Base-by-base conservation (phyloP, 2,113 vertebrate species). In the Pachypanchax playfairii region DNA sequence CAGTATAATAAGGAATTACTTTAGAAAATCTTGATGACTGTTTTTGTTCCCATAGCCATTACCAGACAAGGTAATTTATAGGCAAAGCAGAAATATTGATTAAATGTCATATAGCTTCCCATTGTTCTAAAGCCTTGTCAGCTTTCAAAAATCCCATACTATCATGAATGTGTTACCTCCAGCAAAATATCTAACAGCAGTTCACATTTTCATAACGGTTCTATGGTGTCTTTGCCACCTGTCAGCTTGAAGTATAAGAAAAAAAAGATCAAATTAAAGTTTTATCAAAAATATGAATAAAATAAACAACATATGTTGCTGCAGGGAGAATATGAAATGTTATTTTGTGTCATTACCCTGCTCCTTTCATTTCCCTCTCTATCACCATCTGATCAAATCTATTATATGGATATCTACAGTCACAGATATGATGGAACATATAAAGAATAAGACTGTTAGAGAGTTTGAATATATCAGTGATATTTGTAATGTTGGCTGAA, bases 11-110 rank as follows among this genome's bases (percentile, higher is more conserved):
- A 39, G 28, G 21, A 65, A 76, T 66, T 58, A 35, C 70, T 62
- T 70, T 29, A 10, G 25, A 67, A 43, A 75, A 59, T 28, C 60
- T 7, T 29, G 12, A 50, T 49, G 69, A 65, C 48, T 15, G 52
- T 52, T 82, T n/a, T 69, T 70, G 64, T 79, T 73, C 85, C 57
- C 39, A 28, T 35, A 68, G 67, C 74, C 67, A 79, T 59, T 56
- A 41, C 60, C 47, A 59, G 46, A 26, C 36, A 54, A 59, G 48
- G 47, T 58, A 22, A 61, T 66, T 80, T n/a, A 57, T 43, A 14
- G 21, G 18, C 38, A 73, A 58, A 28, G 61, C 63, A 56, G 15
- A 52, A 75, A 61, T 47, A 70, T 44, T 59, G 43, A 69, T 72
- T 73, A 60, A 61, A 70, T 28, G 29, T 53, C 20, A 39, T 38